Conservation (phyloP, 2,888 invertebrate species). For the Spisula subtruncata region DNA sequence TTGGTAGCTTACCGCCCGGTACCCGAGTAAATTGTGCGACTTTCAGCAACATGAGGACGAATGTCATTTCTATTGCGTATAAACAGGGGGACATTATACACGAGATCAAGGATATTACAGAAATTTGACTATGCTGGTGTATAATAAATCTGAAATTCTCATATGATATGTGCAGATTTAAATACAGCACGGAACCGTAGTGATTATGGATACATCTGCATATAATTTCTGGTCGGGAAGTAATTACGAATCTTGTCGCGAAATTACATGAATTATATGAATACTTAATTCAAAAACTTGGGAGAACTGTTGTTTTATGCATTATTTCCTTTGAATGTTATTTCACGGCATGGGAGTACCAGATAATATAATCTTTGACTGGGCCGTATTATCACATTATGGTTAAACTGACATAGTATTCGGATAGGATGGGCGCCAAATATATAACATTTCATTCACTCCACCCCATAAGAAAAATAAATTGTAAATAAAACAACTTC, state of each 20-base stretch:
- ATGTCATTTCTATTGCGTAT: slow-evolving; percentile 65
- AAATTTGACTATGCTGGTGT: slow-evolving; percentile 66
- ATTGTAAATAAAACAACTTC: too few species aligned
- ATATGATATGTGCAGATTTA: slow-evolving; percentile 72
- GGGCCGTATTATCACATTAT: not conserved
- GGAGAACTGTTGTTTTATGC: slow-evolving; percentile 36
- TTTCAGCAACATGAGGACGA: slow-evolving; percentile 27
- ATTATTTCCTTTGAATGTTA: slow-evolving; percentile 37
- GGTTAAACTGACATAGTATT: not conserved
- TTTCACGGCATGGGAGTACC: not conserved
- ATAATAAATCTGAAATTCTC: slow-evolving; percentile 70
- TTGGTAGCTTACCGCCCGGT: not conserved
- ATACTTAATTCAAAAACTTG: slow-evolving; percentile 65
- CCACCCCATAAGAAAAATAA: too few species aligned
- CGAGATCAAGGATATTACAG: slow-evolving; percentile 67
- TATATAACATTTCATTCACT: too few species aligned
- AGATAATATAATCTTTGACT: slow-evolving; percentile 25
- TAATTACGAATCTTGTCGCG: slow-evolving; percentile 66
- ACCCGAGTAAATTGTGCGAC: slow-evolving; percentile 25
- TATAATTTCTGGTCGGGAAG: slow-evolving; percentile 63
- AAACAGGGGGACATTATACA: slow-evolving; percentile 63
- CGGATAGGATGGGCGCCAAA: not conserved
- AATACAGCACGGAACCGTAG: slow-evolving; percentile 59
- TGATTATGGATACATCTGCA: slow-evolving; percentile 68
- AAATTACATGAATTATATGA: slow-evolving; percentile 71